These are phyloP conservation scores for Daktulosphaira vitifoliae DNA, from an alignment of 1,140 invertebrate species.

Conservation along the genomic window DNA sequence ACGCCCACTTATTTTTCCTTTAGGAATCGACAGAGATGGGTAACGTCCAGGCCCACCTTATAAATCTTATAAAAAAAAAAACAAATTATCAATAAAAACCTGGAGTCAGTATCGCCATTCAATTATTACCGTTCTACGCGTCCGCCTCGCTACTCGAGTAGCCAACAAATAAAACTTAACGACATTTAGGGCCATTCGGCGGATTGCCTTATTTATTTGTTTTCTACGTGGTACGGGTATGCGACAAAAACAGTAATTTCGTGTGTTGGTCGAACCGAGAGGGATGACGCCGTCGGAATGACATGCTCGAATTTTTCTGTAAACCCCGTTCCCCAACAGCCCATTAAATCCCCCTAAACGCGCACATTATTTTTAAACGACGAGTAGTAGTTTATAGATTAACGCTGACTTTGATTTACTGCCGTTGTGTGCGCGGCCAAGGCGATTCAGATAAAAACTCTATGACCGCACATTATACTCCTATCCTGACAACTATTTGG, in stretches of 20 bases:
- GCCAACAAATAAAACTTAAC: background rate
- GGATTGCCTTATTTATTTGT: background rate
- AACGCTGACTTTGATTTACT: background rate
- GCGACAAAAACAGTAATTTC: background rate
- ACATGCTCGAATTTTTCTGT: background rate
- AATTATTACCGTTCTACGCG: background rate
- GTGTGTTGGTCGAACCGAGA: background rate
- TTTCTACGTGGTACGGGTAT: background rate
- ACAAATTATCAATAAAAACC: too few species aligned
- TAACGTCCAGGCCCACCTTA: too few species aligned
- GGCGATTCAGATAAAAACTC: too few species aligned
- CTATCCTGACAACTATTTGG: too few species aligned
- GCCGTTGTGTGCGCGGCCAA: background rate
- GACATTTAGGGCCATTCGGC: background rate
- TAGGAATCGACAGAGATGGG: too few species aligned
- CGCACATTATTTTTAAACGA: constrained; percentile 12
- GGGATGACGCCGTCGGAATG: background rate
- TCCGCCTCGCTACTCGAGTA: background rate
- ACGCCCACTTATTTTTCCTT: too few species aligned
- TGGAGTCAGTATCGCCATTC: too few species aligned
- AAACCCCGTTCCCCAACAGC: background rate
- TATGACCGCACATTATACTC: background rate
- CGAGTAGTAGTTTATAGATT: background rate
- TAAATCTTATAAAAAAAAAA: too few species aligned
- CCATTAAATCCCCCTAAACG: constrained; percentile 16